A percentile compares a stretch with the other conserved stretches of the same genome.
phyloP scores from a whole-genome alignment of 2,888 invertebrate genomes.

The Chironomus tentans region DNA sequence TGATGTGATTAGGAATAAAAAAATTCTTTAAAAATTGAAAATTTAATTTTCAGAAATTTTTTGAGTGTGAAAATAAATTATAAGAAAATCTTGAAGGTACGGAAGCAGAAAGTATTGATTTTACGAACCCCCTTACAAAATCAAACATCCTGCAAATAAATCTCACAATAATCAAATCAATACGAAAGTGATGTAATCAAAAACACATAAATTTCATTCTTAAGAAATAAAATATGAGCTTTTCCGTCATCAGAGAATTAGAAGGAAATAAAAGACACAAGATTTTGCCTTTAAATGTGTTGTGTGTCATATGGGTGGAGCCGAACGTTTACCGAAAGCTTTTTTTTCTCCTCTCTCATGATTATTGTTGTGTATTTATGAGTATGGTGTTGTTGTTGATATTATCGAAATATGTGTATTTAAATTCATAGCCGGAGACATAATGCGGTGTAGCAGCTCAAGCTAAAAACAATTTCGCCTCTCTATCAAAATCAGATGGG shows the following conservation, averaged over 20 bases:
- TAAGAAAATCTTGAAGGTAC: too few species aligned
- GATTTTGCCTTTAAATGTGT: not conserved
- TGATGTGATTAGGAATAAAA: not conserved
- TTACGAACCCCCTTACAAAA: too few species aligned
- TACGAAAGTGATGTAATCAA: not conserved
- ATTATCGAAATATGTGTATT: not conserved
- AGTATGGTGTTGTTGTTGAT: not conserved
- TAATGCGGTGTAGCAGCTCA: not conserved
- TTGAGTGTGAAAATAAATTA: not conserved
- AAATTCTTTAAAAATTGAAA: not conserved
- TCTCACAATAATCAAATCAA: not conserved
- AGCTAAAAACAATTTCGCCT: too few species aligned
- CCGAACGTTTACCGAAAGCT: constrained; percentile 5
- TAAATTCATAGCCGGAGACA: not conserved
- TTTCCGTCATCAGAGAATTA: not conserved
- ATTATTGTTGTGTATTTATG: not conserved
- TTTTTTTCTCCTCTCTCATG: not conserved
- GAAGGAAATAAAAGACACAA: not conserved
- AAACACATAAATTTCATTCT: not conserved
- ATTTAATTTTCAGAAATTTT: not conserved
- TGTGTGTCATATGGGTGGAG: constrained; percentile 22
- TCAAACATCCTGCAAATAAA: not conserved
- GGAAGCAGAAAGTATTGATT: too few species aligned
- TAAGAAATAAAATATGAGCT: not conserved
- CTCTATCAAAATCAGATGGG: too few species aligned